A percentile compares a stretch with the other conserved stretches of the same genome.
These are phyloP conservation scores for Aselliscus stoliczkanus DNA, from an alignment of 2,797 vertebrate species.

Conservation along the genomic window DNA sequence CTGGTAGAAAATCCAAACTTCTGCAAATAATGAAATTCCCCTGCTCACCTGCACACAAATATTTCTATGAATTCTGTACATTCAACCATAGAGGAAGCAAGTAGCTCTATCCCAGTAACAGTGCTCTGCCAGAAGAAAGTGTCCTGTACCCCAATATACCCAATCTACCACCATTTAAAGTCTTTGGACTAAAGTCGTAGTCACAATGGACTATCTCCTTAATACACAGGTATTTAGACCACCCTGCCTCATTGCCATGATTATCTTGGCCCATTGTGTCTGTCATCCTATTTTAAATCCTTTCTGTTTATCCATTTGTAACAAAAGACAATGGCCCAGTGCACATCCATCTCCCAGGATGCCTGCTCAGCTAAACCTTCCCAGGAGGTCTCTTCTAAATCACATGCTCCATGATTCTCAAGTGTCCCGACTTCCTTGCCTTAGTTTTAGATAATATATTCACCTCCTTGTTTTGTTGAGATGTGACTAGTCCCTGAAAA, in stretches of 20 bases:
- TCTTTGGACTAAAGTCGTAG: neutral
- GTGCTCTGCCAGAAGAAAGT: neutral
- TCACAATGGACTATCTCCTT: neutral
- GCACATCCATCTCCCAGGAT: neutral
- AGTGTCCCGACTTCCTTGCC: neutral
- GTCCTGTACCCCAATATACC: neutral
- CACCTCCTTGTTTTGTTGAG: neutral
- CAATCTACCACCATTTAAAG: neutral
- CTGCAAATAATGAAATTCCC: constrained; percentile 20
- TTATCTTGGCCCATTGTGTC: neutral
- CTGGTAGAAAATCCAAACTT: constrained; percentile 1
- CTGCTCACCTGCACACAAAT: neutral
- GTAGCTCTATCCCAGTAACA: neutral
- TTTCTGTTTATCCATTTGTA: neutral
- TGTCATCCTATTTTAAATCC: neutral
- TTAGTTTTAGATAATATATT: neutral
- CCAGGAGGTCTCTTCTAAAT: neutral
- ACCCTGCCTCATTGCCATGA: neutral
- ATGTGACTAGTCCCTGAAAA: neutral
- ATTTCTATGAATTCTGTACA: neutral
- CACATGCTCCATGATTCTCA: neutral
- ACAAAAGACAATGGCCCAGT: neutral
- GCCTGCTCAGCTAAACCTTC: neutral
- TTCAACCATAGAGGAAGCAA: neutral
- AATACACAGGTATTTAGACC: neutral